These are phyloP conservation scores for Drosophila persimilis DNA, from an alignment of 1,140 invertebrate species.

Conservation along the genomic window DNA sequence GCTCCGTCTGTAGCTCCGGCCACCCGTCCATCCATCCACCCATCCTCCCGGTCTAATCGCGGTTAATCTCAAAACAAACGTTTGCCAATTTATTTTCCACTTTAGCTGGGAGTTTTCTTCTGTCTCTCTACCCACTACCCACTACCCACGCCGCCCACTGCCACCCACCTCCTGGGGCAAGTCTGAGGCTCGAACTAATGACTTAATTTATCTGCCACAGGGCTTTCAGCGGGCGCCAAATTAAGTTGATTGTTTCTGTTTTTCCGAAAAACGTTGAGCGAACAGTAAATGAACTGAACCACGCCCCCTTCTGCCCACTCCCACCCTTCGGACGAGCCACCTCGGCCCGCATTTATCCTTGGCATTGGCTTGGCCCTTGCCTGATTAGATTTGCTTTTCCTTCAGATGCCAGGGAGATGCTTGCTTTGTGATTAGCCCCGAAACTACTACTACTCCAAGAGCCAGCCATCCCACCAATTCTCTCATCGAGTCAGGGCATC, in stretches of 20 bases:
- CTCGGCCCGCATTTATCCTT: constrained; percentile 18
- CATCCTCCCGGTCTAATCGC: constrained; percentile 72
- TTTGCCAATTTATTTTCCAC: constrained; percentile 83
- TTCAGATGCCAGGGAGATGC: no score
- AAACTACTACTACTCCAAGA: no score
- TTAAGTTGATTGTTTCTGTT: constrained; percentile 79
- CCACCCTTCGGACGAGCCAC: constrained; percentile 2
- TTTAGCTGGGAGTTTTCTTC: constrained; percentile 64
- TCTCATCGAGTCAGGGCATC: no score
- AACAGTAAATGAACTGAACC: constrained; percentile 48
- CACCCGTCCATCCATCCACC: background rate
- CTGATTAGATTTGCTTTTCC: constrained; percentile 17
- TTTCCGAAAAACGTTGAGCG: constrained; percentile 19
- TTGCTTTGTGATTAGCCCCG: no score
- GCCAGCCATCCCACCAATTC: no score
- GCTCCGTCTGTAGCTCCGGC: background rate
- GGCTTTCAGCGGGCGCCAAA: constrained; percentile 82
- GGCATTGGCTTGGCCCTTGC: constrained; percentile 22
- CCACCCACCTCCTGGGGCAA: no score
- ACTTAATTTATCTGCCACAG: constrained; percentile 83
- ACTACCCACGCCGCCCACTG: no score
- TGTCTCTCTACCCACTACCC: background rate
- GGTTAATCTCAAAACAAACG: constrained; percentile 83
- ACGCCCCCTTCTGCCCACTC: constrained; percentile 9
- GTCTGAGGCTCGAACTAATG: constrained; percentile 73